Evolutionary conservation across 2,113 vertebrate species (phyloP).

Genomic region (Mobula birostris): DNA sequence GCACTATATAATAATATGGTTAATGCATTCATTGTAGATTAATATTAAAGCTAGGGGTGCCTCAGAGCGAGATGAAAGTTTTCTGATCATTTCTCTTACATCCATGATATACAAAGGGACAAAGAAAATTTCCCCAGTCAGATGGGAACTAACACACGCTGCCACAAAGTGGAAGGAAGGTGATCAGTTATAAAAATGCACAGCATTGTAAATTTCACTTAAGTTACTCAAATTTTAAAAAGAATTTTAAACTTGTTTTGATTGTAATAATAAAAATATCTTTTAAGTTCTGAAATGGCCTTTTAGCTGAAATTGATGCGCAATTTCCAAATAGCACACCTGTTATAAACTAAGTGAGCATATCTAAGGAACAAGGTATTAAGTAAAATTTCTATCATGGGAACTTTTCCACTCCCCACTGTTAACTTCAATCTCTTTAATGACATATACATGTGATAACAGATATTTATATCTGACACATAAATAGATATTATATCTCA

Average conservation of each 20-base stretch:
- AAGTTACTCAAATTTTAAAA: neutral
- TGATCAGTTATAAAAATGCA: neutral
- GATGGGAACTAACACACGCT: neutral
- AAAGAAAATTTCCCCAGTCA: neutral
- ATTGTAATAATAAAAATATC: neutral
- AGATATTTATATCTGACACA: neutral
- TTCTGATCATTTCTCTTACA: neutral
- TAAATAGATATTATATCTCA: neutral
- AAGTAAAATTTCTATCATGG: neutral
- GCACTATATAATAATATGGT: neutral
- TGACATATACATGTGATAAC: neutral
- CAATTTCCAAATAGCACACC: neutral
- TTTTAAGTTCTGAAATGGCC: neutral
- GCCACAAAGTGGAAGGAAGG: neutral
- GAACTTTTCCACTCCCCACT: neutral
- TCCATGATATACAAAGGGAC: neutral
- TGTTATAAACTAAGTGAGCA: no score
- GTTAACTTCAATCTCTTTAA: neutral
- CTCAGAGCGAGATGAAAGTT: neutral
- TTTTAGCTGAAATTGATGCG: neutral
- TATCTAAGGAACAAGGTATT: neutral
- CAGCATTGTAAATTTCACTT: neutral
- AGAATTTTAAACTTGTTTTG: neutral
- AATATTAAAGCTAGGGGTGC: neutral
- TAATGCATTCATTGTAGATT: neutral